Conservation (phyloP, 1,140 invertebrate genomes). For the Sycobia sp. region DNA sequence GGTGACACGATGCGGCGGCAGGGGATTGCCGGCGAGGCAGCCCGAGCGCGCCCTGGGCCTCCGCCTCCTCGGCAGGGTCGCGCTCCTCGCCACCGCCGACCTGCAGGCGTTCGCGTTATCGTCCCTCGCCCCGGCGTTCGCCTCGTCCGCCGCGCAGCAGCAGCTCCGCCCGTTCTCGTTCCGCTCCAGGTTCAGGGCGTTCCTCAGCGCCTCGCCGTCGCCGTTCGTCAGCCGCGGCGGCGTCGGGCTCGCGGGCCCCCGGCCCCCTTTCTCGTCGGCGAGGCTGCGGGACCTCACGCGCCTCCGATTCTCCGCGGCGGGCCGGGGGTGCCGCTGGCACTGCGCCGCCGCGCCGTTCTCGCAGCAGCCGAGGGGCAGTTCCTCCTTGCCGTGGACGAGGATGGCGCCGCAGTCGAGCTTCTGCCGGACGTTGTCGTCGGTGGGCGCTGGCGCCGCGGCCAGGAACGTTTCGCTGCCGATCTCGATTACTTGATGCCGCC, state of each 20-base stretch:
- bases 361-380: constrained; percentile 60
- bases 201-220: constrained; percentile 26
- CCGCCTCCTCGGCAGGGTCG: constrained; percentile 56
- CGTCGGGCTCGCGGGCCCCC: not conserved
- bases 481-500: constrained; percentile 52
- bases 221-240: constrained; percentile 29
- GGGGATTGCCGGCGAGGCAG: constrained; percentile 52
- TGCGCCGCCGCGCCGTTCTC: constrained; percentile 2
- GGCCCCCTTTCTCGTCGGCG: constrained; percentile 1
- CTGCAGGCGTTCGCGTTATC: constrained; percentile 52
- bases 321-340: not conserved
- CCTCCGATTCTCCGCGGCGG: not conserved
- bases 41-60: constrained; percentile 52
- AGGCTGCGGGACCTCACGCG: constrained; percentile 19
- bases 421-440: constrained; percentile 54
- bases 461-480: constrained; percentile 58
- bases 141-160: too few relatives aligned
- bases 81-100: constrained; percentile 41
- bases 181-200: constrained; percentile 18
- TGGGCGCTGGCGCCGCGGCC: constrained; percentile 43
- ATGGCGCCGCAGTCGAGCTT: constrained; percentile 57
- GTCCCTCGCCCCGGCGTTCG: constrained; percentile 27
- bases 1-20: constrained; percentile 75
- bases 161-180: constrained; percentile 39
- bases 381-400: constrained; percentile 71